A percentile compares a stretch with the other conserved stretches of the same genome.
phyloP scores from a whole-genome alignment of 2,113 vertebrate genomes.

The Sturnus vulgaris region DNA sequence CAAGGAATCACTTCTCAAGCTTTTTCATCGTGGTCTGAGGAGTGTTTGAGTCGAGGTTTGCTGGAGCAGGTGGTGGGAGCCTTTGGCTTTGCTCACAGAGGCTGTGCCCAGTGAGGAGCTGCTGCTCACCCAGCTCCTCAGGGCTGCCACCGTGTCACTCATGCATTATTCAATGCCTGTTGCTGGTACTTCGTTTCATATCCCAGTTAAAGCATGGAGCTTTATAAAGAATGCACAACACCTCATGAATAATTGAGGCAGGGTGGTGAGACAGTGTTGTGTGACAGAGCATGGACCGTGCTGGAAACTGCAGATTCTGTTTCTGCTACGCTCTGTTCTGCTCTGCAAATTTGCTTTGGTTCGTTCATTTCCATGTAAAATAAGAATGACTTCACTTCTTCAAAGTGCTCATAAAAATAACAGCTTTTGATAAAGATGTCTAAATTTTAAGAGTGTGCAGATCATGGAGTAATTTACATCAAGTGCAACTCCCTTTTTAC shows the following conservation, averaged over 20 bases:
- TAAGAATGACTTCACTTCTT: neutral
- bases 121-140: neutral
- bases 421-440: neutral
- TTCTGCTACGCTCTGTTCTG: neutral
- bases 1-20: neutral
- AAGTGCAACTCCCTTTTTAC: neutral
- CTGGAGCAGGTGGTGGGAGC: neutral
- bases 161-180: neutral
- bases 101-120: neutral
- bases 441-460: neutral
- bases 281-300: neutral
- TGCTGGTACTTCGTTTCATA: neutral
- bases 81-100: neutral
- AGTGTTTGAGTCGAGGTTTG: neutral
- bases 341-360: neutral
- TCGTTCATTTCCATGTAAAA: neutral
- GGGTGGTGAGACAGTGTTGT: neutral
- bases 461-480: neutral
- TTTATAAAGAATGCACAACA: constrained; percentile 35
- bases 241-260: constrained; percentile 13
- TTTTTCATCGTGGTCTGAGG: neutral
- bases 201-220: constrained; percentile 4
- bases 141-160: neutral
- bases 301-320: neutral
- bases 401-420: neutral